Base-by-base conservation (phyloP, 2,797 vertebrate genomes). In the Macrochelys suwanniensis region DNA sequence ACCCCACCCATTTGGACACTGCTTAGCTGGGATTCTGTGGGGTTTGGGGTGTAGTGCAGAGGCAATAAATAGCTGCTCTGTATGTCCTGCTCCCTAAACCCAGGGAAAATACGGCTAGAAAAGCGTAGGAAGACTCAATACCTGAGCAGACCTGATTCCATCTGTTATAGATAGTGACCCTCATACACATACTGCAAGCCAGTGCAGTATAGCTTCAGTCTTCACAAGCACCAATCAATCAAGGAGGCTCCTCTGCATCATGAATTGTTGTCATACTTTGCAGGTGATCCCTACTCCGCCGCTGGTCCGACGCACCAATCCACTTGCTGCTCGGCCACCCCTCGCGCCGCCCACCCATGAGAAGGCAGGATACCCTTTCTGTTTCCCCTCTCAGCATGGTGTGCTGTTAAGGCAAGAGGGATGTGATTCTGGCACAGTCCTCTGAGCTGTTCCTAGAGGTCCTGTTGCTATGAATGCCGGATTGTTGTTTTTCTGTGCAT, bases 351-450 rank as follows among this genome's bases (percentile, higher is more conserved):
- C 82, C 1, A 1, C 78, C 71, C 80, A 89, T 9, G 87, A 97
- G 86, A 97, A 95, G 95, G 97, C 97, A 96, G 95, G 97, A 89
- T n/a, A 25, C 81, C 54, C 68, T 95, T 95, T 94, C 90, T 96
- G 1, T 80, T 93, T 93, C 31, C 65, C 50, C 57, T 28, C 28
- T 94, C 42, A 80, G 95, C 96, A 94, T 97, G 93, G 74, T 76
- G 88, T 97, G 92, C 47, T 80, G 7, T 54, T 74, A 47, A 68
- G 53, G 1, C 45, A 12, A 25, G 54, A 54, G 77, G 8, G n/a
- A 6, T 25, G 71, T 53, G 65, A 31, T 47, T 45, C 11, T 86
- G 89, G 87, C 87, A 25, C 68, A 65, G 56, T 81, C 68, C 82
- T 85, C n/a, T 31, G 68, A 42, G 81, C 88, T 84, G 85, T 54